A percentile compares a stretch with the other conserved stretches of the same genome.
These are phyloP conservation scores for Phragmatobia fuliginosa DNA, from an alignment of 2,888 invertebrate species.

Conservation along the genomic window DNA sequence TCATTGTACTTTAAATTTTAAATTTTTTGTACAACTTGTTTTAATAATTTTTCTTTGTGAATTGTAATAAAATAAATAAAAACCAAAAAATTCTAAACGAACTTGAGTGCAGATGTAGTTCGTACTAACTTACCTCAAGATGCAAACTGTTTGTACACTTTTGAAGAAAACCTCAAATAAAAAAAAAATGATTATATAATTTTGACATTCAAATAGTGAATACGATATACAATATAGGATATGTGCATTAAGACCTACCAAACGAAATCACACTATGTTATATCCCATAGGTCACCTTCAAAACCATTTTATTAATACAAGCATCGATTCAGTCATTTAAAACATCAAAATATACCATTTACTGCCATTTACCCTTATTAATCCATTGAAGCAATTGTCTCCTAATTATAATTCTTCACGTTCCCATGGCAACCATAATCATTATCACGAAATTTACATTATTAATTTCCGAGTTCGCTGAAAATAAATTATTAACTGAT, in stretches of 20 bases:
- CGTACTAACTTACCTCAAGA: too few species aligned
- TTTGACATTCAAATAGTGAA: too few species aligned
- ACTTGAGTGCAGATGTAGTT: too few species aligned
- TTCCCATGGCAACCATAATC: constrained; percentile 12
- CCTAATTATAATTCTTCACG: constrained; percentile 9
- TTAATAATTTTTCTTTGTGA: not conserved
- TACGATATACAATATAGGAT: too few species aligned
- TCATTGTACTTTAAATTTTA: not conserved
- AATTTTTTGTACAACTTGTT: not conserved
- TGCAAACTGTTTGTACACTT: too few species aligned
- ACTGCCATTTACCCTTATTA: not conserved
- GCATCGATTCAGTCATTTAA: not conserved
- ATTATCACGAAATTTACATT: constrained; percentile 14
- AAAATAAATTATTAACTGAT: constrained; percentile 39
- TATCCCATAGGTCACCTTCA: not conserved
- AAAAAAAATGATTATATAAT: too few species aligned
- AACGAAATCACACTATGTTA: too few species aligned
- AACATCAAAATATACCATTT: not conserved
- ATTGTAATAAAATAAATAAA: not conserved
- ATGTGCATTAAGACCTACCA: too few species aligned
- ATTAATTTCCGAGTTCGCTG: constrained; percentile 23
- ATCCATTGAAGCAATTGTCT: not conserved
- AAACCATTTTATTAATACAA: too few species aligned
- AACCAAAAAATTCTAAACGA: too few species aligned
- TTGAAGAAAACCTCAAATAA: too few species aligned